Evolutionary conservation across 30 jellyfish, hydroid and myxozoan species (phyloP).

Genomic region (Cassiopea xamachana): DNA sequence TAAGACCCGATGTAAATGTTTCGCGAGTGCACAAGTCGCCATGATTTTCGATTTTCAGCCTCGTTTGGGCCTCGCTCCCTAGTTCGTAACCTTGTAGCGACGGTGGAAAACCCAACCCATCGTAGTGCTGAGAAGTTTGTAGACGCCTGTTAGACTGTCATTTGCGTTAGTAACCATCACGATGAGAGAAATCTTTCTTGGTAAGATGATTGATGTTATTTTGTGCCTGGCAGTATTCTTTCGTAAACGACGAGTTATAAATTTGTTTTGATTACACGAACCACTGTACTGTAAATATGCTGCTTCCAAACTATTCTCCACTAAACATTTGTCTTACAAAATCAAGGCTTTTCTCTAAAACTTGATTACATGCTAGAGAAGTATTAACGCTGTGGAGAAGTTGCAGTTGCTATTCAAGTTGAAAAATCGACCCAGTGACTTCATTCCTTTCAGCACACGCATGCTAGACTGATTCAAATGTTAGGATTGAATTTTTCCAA

Average conservation of each 20-base stretch:
- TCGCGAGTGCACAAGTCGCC: slow-evolving; percentile 33
- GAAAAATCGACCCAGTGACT: no score
- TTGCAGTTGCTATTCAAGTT: no score
- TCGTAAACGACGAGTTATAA: neutral
- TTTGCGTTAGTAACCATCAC: neutral
- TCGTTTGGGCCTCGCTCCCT: neutral
- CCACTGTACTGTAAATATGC: neutral
- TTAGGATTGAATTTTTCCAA: no score
- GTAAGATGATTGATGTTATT: neutral
- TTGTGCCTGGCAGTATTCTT: neutral
- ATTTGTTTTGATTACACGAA: neutral
- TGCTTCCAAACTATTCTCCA: no score
- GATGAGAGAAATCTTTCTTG: neutral
- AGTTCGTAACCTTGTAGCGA: neutral
- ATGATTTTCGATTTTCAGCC: neutral
- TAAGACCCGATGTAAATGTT: neutral
- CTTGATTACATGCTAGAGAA: no score
- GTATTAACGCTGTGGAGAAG: no score
- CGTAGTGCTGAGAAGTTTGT: neutral
- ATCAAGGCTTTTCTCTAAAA: no score
- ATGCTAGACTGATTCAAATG: no score
- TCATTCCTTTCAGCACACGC: no score
- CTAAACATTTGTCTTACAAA: no score
- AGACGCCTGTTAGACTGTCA: neutral
- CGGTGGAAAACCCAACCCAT: neutral